A percentile compares a stretch with the other conserved stretches of the same genome.
These are phyloP conservation scores for Rynchops niger DNA, from an alignment of 2,113 vertebrate genomes.

Conservation along the genomic window DNA sequence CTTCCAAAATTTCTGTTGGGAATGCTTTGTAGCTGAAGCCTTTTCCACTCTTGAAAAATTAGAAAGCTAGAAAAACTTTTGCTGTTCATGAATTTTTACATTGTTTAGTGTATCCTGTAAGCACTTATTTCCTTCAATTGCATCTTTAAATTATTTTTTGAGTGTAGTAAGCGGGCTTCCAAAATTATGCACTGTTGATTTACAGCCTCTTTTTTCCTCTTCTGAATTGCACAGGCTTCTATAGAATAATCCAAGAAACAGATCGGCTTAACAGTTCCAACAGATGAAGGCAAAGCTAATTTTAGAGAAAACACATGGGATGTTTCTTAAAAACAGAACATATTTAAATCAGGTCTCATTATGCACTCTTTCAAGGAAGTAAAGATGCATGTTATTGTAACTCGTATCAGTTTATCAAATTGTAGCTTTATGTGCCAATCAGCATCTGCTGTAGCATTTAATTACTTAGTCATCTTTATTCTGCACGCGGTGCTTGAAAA, in stretches of 20 bases:
- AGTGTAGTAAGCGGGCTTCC: neutral
- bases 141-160: neutral
- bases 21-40: neutral
- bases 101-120: neutral
- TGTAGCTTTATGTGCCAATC: slow-evolving; percentile 1
- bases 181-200: neutral
- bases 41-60: neutral
- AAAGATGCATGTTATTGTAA: neutral
- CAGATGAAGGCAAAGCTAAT: slow-evolving; percentile 44
- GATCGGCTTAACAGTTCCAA: neutral
- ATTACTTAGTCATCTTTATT: slow-evolving; percentile 28
- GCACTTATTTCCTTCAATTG: neutral
- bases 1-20: neutral
- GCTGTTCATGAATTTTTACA: neutral
- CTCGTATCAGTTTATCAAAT: neutral
- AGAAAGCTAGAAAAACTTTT: neutral
- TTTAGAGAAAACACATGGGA: slow-evolving; percentile 50
- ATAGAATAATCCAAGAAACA: neutral
- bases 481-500: neutral
- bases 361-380: slow-evolving; percentile 36
- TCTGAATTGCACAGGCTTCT: neutral
- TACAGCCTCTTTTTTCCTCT: neutral
- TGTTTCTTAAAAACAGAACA: slow-evolving; percentile 31
- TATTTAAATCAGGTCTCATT: slow-evolving; percentile 56
- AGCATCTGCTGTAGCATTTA: slow-evolving; percentile 10